Evolutionary conservation across 1,140 invertebrate genomes (phyloP), one percentile per base, ranked within the genome.

Genomic region (Pseudomyrmex flavicornis): DNA sequence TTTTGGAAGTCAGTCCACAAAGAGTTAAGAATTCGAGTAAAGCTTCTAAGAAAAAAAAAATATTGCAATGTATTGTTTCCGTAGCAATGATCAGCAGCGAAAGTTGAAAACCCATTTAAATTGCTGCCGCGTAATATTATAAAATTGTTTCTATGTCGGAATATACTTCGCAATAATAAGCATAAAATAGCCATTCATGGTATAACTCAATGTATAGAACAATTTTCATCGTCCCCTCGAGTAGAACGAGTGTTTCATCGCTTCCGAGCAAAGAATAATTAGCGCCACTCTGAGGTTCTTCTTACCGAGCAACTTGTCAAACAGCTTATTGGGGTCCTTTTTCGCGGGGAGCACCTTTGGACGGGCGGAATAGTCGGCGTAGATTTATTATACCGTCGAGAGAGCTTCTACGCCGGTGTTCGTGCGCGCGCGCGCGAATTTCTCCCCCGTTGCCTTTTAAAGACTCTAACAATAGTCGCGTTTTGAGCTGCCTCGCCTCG

Each of bases 241-340:
- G 10, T 58, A 48, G 10, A 70, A 79, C 20, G 46, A 70, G 65
- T 48, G 44, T 70, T 79, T 26, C 65, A 58, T 79, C 76, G 52
- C n/a, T 22, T 70, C 5, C 44, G 54, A 79, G 76, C 44, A 72
- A 72, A 80, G 76, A 80, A 80, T 80, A 80, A 80, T 80, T 80
- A 80, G 54, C 66, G 68, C 20, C 56, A 46, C 44, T 69, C 65
- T 54, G 54, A 35, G 35, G 54, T n/a, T 72, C 54, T 69, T 8
- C 66, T 70, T 80, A 61, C 76, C 76, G 66, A 80, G 22, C 76
- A 80, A 80, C 76, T 80, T 80, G 76, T 80, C 76, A 80, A 80
- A 80, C 76, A 80, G 54, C 76, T 80, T 80, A 80, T 59, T 72
- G 76, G 54, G 70, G 76, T 80, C 54, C 54, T 80, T 72, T 80